phyloP scores from a whole-genome alignment of 2,888 invertebrate species.

The Agelastica alni region DNA sequence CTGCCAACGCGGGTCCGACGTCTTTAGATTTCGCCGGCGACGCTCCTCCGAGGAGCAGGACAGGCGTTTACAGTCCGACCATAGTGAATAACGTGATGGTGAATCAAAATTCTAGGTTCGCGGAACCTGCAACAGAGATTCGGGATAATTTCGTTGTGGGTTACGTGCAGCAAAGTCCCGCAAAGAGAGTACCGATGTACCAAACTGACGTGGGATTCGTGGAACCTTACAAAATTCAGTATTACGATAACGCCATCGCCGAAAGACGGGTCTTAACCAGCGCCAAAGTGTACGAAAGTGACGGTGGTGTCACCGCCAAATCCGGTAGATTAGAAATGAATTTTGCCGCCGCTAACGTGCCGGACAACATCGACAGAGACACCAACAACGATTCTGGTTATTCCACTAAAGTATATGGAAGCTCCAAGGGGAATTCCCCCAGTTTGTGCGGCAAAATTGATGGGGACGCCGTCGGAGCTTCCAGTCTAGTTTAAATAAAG shows the following conservation, averaged over 20 bases:
- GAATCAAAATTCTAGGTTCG: constrained; percentile 46
- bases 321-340: constrained; percentile 15
- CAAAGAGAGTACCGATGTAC: constrained; percentile 33
- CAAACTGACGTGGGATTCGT: constrained; percentile 38
- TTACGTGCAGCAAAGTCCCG: constrained; percentile 33
- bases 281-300: constrained; percentile 34
- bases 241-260: constrained; percentile 43
- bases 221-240: constrained; percentile 33
- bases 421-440: constrained; percentile 78
- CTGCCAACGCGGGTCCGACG: background rate
- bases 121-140: constrained; percentile 51
- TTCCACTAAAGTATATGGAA: constrained; percentile 80
- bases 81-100: constrained; percentile 43
- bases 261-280: constrained; percentile 51
- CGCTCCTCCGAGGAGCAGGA: constrained; percentile 53
- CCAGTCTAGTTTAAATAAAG: constrained; percentile 65
- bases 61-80: constrained; percentile 60
- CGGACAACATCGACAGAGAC: constrained; percentile 62
- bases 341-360: constrained; percentile 26
- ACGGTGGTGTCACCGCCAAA: constrained; percentile 7
- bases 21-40: constrained; percentile 43
- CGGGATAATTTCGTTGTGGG: constrained; percentile 42
- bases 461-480: constrained; percentile 59
- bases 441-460: constrained; percentile 65
- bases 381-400: constrained; percentile 85